Conservation (phyloP, 1,140 invertebrate species). For the Tenebrio molitor region DNA sequence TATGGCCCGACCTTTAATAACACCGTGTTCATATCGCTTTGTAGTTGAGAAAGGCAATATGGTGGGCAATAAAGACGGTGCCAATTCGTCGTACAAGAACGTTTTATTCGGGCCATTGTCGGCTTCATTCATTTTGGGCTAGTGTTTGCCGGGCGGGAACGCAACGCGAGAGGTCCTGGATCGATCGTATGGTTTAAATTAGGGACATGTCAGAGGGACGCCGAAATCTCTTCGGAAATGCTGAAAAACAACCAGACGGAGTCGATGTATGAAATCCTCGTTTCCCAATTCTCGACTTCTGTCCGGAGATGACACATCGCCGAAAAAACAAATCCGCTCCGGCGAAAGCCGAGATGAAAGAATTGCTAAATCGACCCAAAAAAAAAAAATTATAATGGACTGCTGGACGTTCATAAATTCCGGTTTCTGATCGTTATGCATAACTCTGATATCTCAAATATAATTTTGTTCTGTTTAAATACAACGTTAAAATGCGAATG, state of each 20-base stretch:
- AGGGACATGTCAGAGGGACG: constrained; percentile 15
- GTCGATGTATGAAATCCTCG: constrained; percentile 5
- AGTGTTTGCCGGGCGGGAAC: not conserved
- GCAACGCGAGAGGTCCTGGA: not conserved
- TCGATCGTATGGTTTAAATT: constrained; percentile 23
- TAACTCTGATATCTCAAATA: too few species aligned
- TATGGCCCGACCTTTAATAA: too few species aligned
- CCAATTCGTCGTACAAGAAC: not conserved
- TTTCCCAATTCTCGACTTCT: not conserved
- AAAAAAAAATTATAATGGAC: not conserved
- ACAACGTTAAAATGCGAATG: too few species aligned
- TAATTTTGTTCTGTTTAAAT: too few species aligned
- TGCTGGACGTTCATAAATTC: not conserved
- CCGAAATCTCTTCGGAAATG: not conserved
- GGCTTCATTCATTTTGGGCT: not conserved
- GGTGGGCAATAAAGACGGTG: constrained; percentile 16
- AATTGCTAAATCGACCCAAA: not conserved
- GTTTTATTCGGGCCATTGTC: constrained; percentile 11
- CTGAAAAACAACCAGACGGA: constrained; percentile 16
- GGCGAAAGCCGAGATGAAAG: not conserved
- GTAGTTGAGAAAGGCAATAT: not conserved
- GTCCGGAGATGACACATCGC: not conserved
- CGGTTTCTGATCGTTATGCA: too few species aligned
- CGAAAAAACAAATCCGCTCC: not conserved
- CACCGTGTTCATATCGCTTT: not conserved